phyloP scores from a whole-genome alignment of 2,797 vertebrate species.

The Lophotriccus pileatus region DNA sequence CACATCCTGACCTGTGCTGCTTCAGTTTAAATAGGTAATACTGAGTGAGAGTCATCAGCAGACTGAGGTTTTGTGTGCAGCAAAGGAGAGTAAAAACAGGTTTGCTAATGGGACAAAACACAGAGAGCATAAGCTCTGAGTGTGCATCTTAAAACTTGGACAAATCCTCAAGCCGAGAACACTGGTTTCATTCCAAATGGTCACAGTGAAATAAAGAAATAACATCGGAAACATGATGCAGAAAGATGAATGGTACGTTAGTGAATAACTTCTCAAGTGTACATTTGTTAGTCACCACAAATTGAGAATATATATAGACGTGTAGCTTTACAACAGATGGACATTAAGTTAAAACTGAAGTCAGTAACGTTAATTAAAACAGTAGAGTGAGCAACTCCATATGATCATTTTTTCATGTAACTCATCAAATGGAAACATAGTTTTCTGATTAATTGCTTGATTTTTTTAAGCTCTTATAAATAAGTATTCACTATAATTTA shows the following conservation, averaged over 20 bases:
- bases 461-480: background rate
- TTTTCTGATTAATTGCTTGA: background rate
- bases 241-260: constrained; percentile 7
- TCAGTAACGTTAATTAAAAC: constrained; percentile 45
- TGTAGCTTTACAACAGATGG: constrained; percentile 28
- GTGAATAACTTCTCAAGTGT: constrained; percentile 8
- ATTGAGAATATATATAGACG: background rate
- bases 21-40: background rate
- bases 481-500: background rate
- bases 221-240: background rate
- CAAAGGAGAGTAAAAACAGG: background rate
- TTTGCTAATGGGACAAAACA: background rate
- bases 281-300: constrained; percentile 39
- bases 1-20: background rate
- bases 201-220: background rate
- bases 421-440: background rate
- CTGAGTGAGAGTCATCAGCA: background rate
- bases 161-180: background rate
- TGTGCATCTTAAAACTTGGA: background rate
- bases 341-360: constrained; percentile 18
- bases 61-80: background rate
- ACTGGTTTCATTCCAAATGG: background rate
- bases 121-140: background rate
- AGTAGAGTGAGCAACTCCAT: constrained; percentile 37
- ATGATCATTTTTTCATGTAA: constrained; percentile 26